phyloP scores from a whole-genome alignment of 2,888 invertebrate genomes.

The Sminthurides aquaticus region DNA sequence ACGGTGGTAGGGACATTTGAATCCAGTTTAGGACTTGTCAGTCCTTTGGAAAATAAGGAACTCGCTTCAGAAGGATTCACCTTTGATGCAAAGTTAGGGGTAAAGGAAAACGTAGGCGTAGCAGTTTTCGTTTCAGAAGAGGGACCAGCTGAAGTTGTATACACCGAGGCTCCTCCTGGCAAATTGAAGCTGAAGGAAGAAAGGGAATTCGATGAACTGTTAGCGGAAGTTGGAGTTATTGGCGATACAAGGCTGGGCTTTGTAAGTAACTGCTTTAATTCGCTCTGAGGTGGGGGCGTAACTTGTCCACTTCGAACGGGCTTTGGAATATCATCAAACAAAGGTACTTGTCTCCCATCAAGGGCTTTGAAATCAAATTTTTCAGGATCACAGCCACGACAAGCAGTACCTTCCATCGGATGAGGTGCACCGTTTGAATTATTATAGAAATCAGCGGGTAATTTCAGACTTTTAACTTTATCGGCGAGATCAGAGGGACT shows the following conservation, averaged over 20 bases:
- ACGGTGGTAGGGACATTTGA: slow-evolving; percentile 15
- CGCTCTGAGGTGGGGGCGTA: neutral
- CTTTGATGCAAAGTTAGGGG: slow-evolving; percentile 23
- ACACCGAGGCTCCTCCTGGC: slow-evolving; percentile 7
- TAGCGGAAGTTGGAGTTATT: neutral
- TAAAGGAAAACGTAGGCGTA: slow-evolving; percentile 29
- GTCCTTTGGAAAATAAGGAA: neutral
- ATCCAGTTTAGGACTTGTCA: neutral
- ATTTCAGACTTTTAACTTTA: slow-evolving; percentile 15
- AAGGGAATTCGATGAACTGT: slow-evolving; percentile 4
- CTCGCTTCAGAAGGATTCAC: slow-evolving; percentile 7
- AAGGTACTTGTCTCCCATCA: slow-evolving; percentile 17
- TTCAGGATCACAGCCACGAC: slow-evolving; percentile 35
- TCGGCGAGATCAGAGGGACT: slow-evolving; percentile 13
- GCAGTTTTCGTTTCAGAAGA: slow-evolving; percentile 20
- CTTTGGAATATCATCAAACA: slow-evolving; percentile 23
- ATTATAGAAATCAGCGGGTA: slow-evolving; percentile 5
- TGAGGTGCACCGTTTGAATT: slow-evolving; percentile 11
- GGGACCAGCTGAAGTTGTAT: slow-evolving; percentile 16
- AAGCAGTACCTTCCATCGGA: slow-evolving; percentile 16
- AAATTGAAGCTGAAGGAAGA: slow-evolving; percentile 30
- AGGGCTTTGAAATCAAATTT: slow-evolving; percentile 24
- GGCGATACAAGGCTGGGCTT: slow-evolving; percentile 4
- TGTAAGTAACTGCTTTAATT: slow-evolving; percentile 19
- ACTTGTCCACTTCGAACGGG: neutral